Conservation (phyloP, 1,140 invertebrate genomes). For the Caenorhabditis briggsae region DNA sequence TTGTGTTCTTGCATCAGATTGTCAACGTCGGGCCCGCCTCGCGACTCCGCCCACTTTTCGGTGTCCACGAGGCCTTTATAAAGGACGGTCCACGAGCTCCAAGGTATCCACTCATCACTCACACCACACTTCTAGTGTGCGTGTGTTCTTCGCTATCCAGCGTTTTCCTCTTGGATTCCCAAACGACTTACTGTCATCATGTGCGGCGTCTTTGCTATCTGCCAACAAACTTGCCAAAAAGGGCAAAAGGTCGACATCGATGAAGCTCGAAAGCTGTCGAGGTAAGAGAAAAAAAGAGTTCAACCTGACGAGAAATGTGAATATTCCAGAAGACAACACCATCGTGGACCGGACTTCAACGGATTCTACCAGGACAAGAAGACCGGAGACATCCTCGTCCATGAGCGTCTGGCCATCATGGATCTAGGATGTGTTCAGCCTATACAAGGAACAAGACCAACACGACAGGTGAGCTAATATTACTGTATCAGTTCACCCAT, state of each 20-base stretch:
- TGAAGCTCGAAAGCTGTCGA: constrained; percentile 63
- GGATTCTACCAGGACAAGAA: constrained; percentile 71
- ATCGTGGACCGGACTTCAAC: constrained; percentile 74
- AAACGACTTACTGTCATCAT: constrained; percentile 51
- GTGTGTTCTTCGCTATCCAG: neutral
- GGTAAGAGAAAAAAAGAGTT: neutral
- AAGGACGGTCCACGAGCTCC: constrained; percentile 10
- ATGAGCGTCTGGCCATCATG: constrained; percentile 76
- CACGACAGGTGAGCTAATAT: constrained; percentile 68
- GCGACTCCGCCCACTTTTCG: constrained; percentile 24
- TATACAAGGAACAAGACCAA: constrained; percentile 66
- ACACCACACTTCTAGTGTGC: neutral
- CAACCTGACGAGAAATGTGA: neutral
- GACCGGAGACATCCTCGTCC: constrained; percentile 75
- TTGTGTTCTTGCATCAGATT: constrained; percentile 53
- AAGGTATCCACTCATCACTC: neutral
- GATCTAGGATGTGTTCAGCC: constrained; percentile 73
- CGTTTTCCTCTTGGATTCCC: constrained; percentile 29
- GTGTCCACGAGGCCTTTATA: constrained; percentile 36
- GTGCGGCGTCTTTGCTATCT: constrained; percentile 71
- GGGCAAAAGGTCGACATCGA: constrained; percentile 61
- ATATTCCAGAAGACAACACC: constrained; percentile 69
- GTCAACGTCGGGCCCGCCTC: constrained; percentile 10
- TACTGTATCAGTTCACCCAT: neutral
- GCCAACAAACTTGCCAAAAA: constrained; percentile 62